Evolutionary conservation across 2,113 vertebrate species (phyloP).

Genomic region (Rhineura floridana): DNA sequence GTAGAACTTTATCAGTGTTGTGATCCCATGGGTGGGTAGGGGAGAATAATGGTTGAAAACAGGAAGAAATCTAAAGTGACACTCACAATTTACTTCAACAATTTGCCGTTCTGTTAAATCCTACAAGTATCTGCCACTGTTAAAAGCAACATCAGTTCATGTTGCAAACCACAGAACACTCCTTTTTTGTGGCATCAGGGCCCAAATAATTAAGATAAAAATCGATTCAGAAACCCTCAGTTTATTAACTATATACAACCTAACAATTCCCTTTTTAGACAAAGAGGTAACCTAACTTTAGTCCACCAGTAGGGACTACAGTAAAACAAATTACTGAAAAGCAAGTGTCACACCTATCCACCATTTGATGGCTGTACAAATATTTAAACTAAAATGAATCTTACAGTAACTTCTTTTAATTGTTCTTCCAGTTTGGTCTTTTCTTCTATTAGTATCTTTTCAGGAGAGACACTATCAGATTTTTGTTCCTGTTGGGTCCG

Average conservation of each 20-base stretch:
- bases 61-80: background rate
- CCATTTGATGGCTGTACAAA: background rate
- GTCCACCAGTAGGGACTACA: too few relatives aligned
- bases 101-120: background rate
- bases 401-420: conserved; percentile 88
- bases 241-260: background rate
- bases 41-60: background rate
- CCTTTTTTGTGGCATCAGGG: background rate
- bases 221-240: background rate
- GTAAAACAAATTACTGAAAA: background rate
- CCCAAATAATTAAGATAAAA: background rate
- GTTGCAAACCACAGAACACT: background rate
- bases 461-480: conserved; percentile 71
- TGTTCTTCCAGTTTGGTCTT: conserved; percentile 90
- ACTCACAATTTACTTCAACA: background rate
- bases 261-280: background rate
- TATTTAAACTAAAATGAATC: conserved; percentile 29
- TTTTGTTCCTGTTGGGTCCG: conserved; percentile 71
- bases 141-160: background rate
- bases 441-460: conserved; percentile 82
- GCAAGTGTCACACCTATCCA: background rate
- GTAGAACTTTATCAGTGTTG: background rate
- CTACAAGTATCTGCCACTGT: background rate
- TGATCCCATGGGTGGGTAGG: background rate
- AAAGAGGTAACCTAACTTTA: background rate